A percentile compares a stretch with the other conserved stretches of the same genome.
Evolutionary conservation across 2,888 invertebrate species (phyloP).

Genomic region (Eupithecia dodoneata): DNA sequence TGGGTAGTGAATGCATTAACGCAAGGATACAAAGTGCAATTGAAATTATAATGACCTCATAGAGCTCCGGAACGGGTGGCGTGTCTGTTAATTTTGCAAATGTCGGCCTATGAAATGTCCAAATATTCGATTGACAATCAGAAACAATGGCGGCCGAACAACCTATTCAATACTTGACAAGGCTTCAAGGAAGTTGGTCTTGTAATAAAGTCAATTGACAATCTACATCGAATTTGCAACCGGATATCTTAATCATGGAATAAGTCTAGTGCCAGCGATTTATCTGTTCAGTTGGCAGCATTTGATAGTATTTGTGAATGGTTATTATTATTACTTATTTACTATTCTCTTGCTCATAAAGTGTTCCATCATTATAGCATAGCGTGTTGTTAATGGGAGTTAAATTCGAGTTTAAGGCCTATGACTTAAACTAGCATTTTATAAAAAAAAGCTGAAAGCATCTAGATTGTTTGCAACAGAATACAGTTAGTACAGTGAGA

Average conservation of each 20-base stretch:
- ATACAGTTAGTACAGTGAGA: too few relatives aligned
- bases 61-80: background rate
- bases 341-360: too few relatives aligned
- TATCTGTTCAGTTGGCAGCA: background rate
- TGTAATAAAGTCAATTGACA: slow-evolving; percentile 26
- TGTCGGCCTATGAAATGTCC: background rate
- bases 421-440: too few relatives aligned
- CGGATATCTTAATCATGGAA: slow-evolving; percentile 41
- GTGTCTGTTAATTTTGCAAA: background rate
- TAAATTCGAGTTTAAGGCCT: too few relatives aligned
- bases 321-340: too few relatives aligned
- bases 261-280: background rate
- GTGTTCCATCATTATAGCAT: too few relatives aligned
- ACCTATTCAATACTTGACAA: slow-evolving; percentile 18
- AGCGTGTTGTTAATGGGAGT: too few relatives aligned
- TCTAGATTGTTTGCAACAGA: too few relatives aligned
- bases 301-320: background rate
- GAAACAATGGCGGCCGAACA: background rate
- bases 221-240: slow-evolving; percentile 20
- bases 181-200: slow-evolving; percentile 16
- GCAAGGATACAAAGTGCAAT: background rate
- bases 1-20: background rate
- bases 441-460: too few relatives aligned
- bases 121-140: background rate
- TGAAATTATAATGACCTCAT: background rate